A percentile compares a stretch with the other conserved stretches of the same genome.
phyloP scores from a whole-genome alignment of 2,113 vertebrate species.

The Speoplatyrhinus poulsoni region DNA sequence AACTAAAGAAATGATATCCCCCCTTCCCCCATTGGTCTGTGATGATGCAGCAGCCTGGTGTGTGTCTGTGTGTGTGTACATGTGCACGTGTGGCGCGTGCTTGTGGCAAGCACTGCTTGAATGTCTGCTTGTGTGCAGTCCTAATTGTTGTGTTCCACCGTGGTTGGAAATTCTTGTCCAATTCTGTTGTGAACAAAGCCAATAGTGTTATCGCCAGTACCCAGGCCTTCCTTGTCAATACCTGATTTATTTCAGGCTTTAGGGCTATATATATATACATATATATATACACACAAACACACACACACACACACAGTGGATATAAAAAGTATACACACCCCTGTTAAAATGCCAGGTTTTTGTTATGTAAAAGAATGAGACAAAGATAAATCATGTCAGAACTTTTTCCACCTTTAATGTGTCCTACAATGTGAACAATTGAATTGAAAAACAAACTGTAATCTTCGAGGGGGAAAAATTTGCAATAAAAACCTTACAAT shows the following conservation, averaged over 20 bases:
- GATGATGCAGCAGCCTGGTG: conserved; percentile 30
- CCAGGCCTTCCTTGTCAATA: conserved; percentile 66
- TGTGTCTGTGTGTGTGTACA: conserved; percentile 14
- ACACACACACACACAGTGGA: no score
- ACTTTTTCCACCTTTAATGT: neutral
- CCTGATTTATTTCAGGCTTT: conserved; percentile 54
- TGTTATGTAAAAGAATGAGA: no score
- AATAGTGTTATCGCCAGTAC: conserved; percentile 64
- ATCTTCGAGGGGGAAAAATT: no score
- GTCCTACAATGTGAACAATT: neutral
- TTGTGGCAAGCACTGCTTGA: no score
- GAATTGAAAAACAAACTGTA: no score
- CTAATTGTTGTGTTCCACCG: conserved; percentile 67
- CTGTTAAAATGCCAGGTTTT: no score
- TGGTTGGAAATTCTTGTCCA: conserved; percentile 52
- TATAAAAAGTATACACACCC: no score
- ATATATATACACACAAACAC: no score
- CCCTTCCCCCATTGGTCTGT: conserved; percentile 28
- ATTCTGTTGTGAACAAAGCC: conserved; percentile 66
- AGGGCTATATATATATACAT: neutral
- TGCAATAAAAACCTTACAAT: no score
- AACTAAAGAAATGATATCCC: conserved; percentile 18
- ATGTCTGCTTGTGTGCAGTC: conserved; percentile 28
- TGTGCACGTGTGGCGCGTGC: neutral
- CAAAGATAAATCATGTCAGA: no score